Evolutionary conservation across 2,797 vertebrate species (phyloP).

Genomic region (Melanotaenia parkinsoni): DNA sequence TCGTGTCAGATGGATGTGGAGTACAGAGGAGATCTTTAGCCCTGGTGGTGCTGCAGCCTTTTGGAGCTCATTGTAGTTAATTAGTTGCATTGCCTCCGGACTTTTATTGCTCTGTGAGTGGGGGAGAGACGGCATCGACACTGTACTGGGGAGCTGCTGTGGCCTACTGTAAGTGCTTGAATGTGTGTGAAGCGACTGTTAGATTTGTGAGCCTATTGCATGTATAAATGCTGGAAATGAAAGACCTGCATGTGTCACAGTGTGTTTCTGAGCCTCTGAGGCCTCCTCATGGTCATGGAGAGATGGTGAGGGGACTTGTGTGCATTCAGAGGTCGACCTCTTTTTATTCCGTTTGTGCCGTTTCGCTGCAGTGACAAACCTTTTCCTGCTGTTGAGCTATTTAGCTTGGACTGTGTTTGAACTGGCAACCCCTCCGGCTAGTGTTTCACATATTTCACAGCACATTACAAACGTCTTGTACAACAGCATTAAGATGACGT

Average conservation of each 20-base stretch:
- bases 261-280: background rate
- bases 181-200: constrained; percentile 31
- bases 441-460: constrained; percentile 5
- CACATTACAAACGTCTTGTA: background rate
- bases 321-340: no score
- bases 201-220: constrained; percentile 20
- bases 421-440: background rate
- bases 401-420: background rate
- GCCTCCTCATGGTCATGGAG: constrained; percentile 30
- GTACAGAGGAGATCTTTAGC: constrained; percentile 50
- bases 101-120: constrained; percentile 54
- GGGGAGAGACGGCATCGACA: constrained; percentile 25
- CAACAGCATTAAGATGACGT: background rate
- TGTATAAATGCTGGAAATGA: constrained; percentile 31
- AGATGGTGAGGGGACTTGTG: constrained; percentile 14
- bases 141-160: constrained; percentile 23
- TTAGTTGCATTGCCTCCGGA: constrained; percentile 67
- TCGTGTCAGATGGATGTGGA: constrained; percentile 52
- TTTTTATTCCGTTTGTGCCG: no score
- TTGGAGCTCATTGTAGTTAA: constrained; percentile 66
- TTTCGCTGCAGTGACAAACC: background rate
- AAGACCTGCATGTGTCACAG: constrained; percentile 19
- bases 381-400: background rate
- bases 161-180: constrained; percentile 31
- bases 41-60: constrained; percentile 35